A percentile compares a stretch with the other conserved stretches of the same genome.
Evolutionary conservation across 1,140 invertebrate species (phyloP).

Genomic region (Gryllus bimaculatus): DNA sequence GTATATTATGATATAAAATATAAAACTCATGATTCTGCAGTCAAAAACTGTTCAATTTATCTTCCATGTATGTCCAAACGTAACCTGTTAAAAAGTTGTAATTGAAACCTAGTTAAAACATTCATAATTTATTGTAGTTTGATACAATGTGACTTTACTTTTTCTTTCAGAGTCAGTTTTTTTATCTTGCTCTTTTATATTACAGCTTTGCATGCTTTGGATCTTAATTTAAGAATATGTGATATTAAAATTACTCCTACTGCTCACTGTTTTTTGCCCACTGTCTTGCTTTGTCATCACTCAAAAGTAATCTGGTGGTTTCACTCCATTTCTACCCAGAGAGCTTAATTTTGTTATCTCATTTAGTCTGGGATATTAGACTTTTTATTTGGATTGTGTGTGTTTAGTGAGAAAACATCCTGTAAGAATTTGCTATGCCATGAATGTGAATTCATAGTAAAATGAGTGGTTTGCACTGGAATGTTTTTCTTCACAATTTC

Average conservation of each 20-base stretch:
- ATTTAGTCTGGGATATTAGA: background rate
- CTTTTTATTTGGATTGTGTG: background rate
- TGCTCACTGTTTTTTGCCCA: background rate
- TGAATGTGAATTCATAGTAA: background rate
- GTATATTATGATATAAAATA: no score
- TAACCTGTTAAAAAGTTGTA: background rate
- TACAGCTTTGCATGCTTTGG: background rate
- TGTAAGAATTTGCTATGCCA: background rate
- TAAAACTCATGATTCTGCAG: no score
- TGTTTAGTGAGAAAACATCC: background rate
- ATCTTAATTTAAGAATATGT: background rate
- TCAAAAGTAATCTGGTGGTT: background rate
- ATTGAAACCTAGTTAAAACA: background rate
- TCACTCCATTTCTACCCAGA: background rate
- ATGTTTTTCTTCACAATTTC: background rate
- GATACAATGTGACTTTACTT: background rate
- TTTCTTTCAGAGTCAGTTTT: conserved; percentile 9
- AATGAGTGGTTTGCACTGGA: background rate
- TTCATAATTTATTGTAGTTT: background rate
- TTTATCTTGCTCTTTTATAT: background rate
- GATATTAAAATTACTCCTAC: conserved; percentile 6
- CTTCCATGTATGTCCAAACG: no score
- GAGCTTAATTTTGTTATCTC: no score
- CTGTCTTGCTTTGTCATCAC: background rate
- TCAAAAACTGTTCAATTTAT: no score